Percentiles rank a stretch among this genome's conserved stretches.
These are phyloP conservation scores for Petrocephalus zakoni DNA, from an alignment of 2,113 vertebrate genomes.

Conservation along the genomic window DNA sequence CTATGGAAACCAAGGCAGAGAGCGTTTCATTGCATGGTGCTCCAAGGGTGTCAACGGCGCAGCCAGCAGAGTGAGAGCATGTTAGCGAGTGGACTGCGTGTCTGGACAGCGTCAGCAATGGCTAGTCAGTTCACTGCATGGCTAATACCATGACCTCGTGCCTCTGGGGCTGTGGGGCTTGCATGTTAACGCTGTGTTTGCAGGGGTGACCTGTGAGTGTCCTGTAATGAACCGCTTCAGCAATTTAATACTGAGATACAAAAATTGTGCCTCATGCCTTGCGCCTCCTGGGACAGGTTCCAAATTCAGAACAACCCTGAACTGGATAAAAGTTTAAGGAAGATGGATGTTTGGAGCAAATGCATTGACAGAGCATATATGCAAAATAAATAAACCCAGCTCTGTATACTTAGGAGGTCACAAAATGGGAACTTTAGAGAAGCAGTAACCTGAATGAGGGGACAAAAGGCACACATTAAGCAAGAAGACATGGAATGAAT, in stretches of 20 bases:
- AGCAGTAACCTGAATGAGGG: neutral
- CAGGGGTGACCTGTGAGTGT: neutral
- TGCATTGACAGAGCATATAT: neutral
- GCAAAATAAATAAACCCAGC: neutral
- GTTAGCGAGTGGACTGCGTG: neutral
- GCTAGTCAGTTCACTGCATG: neutral
- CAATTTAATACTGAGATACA: neutral
- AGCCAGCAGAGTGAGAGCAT: neutral
- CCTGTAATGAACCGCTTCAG: neutral
- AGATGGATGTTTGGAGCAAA: neutral
- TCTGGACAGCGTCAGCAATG: neutral
- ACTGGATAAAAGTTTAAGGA: neutral
- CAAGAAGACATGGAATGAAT: neutral
- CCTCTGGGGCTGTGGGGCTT: neutral
- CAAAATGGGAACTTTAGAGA: neutral
- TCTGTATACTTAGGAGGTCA: neutral
- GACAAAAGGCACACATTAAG: neutral
- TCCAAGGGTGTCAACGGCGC: neutral
- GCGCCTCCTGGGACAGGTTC: neutral
- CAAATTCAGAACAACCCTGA: slow-evolving; percentile 3
- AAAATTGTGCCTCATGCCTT: neutral
- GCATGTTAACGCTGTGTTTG: neutral
- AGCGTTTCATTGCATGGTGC: neutral
- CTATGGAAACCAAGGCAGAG: neutral
- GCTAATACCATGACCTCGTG: neutral